These are phyloP conservation scores for Harpegnathos saltator DNA, from an alignment of 1,140 invertebrate species.

Conservation along the genomic window DNA sequence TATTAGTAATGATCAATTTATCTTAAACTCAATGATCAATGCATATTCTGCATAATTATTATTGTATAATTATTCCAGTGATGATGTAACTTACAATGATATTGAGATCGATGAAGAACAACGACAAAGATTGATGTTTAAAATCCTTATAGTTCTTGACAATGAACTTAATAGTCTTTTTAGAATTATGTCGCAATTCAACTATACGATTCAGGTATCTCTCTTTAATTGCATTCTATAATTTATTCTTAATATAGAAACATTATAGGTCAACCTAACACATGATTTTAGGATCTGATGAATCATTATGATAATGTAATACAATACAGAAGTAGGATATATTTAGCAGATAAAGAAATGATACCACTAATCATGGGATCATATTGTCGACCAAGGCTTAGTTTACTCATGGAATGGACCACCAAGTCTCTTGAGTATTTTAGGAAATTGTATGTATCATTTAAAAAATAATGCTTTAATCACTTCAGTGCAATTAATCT, in stretches of 20 bases:
- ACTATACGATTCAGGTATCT: conserved; percentile 75
- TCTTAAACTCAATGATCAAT: not conserved
- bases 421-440: conserved; percentile 72
- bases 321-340: conserved; percentile 71
- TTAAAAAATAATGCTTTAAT: conserved; percentile 1
- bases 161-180: conserved; percentile 69
- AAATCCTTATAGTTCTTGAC: conserved; percentile 77
- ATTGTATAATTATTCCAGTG: conserved; percentile 72
- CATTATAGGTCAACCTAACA: not conserved
- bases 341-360: conserved; percentile 68
- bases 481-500: not conserved
- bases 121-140: conserved; percentile 75
- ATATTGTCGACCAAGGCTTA: conserved; percentile 71
- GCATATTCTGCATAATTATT: conserved; percentile 50
- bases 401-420: conserved; percentile 78
- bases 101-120: conserved; percentile 72
- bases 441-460: conserved; percentile 76
- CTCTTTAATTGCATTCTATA: not conserved
- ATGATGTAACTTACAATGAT: conserved; percentile 65
- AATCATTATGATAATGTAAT: conserved; percentile 76
- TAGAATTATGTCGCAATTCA: conserved; percentile 60
- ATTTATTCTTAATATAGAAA: not conserved
- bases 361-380: conserved; percentile 77
- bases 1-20: not conserved
- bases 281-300: conserved; percentile 74